These are phyloP conservation scores for Tachypleus tridentatus DNA, from an alignment of 1,140 invertebrate genomes.

Conservation along the genomic window DNA sequence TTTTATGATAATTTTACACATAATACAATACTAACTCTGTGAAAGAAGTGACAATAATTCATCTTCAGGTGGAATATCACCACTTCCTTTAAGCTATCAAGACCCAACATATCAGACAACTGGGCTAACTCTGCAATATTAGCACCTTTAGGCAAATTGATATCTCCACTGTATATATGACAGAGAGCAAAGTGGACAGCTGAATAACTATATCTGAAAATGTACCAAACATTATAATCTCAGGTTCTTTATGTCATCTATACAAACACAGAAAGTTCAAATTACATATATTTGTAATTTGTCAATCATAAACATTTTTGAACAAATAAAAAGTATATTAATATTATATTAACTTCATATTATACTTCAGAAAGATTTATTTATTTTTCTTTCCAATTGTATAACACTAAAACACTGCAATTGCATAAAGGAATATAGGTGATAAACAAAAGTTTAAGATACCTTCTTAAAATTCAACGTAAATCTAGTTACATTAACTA, in stretches of 20 bases:
- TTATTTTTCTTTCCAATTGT: no score
- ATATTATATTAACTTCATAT: not conserved
- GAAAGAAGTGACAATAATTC: conserved; percentile 83
- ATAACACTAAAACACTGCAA: no score
- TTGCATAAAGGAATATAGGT: no score
- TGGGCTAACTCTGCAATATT: conserved; percentile 73
- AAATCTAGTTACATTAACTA: no score
- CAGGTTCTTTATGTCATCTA: no score
- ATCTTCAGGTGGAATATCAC: conserved; percentile 72
- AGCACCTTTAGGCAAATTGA: conserved; percentile 66
- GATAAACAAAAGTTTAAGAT: no score
- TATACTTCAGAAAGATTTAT: no score
- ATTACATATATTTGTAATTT: no score
- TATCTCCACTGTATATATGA: conserved; percentile 81
- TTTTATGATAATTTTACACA: no score
- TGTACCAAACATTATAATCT: conserved; percentile 8
- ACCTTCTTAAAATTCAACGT: no score
- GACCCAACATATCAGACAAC: conserved; percentile 69
- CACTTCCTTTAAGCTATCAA: conserved; percentile 80
- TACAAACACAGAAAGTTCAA: no score
- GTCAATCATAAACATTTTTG: not conserved
- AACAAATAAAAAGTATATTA: conserved; percentile 7
- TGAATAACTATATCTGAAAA: conserved; percentile 58
- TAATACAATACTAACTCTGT: conserved; percentile 44
- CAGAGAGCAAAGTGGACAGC: conserved; percentile 77